Evolutionary conservation across 2,113 vertebrate genomes (phyloP).

Genomic region (Poeciliopsis retropinna): DNA sequence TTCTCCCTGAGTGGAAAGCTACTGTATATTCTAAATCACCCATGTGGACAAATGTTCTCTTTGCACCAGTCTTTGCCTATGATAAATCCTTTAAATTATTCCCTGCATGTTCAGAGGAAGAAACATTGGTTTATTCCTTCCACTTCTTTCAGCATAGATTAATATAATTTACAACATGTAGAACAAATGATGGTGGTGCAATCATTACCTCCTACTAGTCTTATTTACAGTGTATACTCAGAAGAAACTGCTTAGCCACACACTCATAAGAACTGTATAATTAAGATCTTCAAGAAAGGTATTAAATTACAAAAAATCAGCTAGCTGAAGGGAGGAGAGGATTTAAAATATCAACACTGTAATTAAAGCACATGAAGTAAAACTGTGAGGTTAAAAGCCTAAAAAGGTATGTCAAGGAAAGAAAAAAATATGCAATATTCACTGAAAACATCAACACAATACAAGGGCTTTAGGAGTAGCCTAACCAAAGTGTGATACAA

Average conservation of each 20-base stretch:
- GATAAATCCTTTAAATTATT: slow-evolving; percentile 63
- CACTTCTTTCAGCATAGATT: neutral
- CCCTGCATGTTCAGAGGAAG: slow-evolving; percentile 24
- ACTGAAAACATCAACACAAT: slow-evolving; percentile 5
- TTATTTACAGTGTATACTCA: neutral
- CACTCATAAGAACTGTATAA: neutral
- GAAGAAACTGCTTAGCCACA: neutral
- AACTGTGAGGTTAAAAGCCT: slow-evolving; percentile 23
- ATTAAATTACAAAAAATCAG: neutral
- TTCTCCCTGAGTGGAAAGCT: slow-evolving; percentile 51
- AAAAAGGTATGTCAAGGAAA: slow-evolving; percentile 6
- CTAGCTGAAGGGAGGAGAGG: neutral
- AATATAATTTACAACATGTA: slow-evolving; percentile 7
- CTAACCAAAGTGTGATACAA: slow-evolving; percentile 37
- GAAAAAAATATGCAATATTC: slow-evolving; percentile 1
- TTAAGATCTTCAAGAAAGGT: neutral
- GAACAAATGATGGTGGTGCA: neutral
- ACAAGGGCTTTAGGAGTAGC: slow-evolving; percentile 32
- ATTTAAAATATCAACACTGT: slow-evolving; percentile 1
- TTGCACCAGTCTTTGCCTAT: slow-evolving; percentile 19
- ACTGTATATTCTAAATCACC: slow-evolving; percentile 48
- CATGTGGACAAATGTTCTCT: slow-evolving; percentile 56
- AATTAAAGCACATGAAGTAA: slow-evolving; percentile 7
- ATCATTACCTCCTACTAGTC: neutral
- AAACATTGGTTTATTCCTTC: slow-evolving; percentile 12